These are phyloP conservation scores for Lasius fuliginosus DNA, from an alignment of 2,888 invertebrate species.

Conservation along the genomic window DNA sequence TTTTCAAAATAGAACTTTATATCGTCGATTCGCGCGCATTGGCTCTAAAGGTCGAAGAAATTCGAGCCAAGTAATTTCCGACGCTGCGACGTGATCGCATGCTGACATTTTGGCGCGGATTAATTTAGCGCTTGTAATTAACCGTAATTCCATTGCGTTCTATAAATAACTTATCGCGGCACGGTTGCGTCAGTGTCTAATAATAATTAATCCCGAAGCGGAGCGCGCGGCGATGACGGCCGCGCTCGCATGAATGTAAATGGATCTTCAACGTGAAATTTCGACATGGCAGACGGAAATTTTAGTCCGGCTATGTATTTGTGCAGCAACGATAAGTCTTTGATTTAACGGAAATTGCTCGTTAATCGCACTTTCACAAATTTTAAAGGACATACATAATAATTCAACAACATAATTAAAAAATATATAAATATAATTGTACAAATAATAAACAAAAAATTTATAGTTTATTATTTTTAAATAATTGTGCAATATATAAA, in stretches of 20 bases:
- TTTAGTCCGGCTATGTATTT: constrained; percentile 33
- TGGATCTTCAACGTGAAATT: constrained; percentile 46
- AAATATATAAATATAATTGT: neutral
- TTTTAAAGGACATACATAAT: neutral
- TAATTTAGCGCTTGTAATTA: constrained; percentile 51
- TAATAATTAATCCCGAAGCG: constrained; percentile 53
- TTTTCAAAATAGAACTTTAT: constrained; percentile 47
- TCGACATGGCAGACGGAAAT: constrained; percentile 44
- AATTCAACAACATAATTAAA: neutral
- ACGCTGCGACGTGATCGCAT: neutral
- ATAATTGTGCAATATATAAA: neutral
- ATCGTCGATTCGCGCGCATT: neutral
- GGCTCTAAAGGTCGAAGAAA: constrained; percentile 29
- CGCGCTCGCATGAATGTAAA: constrained; percentile 51
- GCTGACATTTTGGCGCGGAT: constrained; percentile 19
- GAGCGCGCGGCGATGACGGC: constrained; percentile 43
- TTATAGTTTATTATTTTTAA: constrained; percentile 20
- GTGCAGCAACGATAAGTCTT: constrained; percentile 2
- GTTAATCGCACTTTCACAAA: constrained; percentile 13
- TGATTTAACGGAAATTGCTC: neutral
- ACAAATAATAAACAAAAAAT: neutral
- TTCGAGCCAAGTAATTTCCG: constrained; percentile 37
- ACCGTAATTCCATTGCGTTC: constrained; percentile 56
- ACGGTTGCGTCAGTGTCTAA: constrained; percentile 45
- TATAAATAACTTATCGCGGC: constrained; percentile 52